Evolutionary conservation across 2,888 invertebrate species (phyloP).

Genomic region (Acanthococcus lagerstroemiae): DNA sequence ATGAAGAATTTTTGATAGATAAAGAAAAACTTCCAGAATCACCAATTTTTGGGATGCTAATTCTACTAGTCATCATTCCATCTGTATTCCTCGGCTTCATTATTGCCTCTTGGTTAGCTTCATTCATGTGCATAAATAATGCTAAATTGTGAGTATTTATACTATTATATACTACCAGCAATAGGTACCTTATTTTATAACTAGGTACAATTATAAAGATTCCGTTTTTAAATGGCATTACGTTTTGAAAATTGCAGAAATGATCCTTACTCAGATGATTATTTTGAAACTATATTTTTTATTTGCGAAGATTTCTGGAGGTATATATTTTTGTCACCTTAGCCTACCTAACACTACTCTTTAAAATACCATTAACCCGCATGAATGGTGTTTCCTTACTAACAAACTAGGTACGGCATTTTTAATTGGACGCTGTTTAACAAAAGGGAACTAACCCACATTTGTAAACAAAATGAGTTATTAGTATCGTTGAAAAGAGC

Average conservation of each 20-base stretch:
- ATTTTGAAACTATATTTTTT: slow-evolving; percentile 25
- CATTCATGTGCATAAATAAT: slow-evolving; percentile 11
- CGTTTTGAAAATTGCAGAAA: slow-evolving; percentile 5
- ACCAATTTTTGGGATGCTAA: background rate
- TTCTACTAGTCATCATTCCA: background rate
- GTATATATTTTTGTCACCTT: background rate
- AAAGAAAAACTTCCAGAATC: slow-evolving; percentile 10
- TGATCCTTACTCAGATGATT: slow-evolving; percentile 22
- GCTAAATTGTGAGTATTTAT: slow-evolving; percentile 14
- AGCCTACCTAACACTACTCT: no score
- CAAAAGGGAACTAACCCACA: no score
- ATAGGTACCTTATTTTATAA: background rate
- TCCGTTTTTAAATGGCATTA: background rate
- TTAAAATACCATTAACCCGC: no score
- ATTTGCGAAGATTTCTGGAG: slow-evolving; percentile 19
- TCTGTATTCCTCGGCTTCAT: background rate
- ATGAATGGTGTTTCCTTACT: no score
- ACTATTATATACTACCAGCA: background rate
- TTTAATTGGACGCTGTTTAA: no score
- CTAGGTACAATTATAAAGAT: background rate
- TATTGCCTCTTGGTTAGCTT: background rate
- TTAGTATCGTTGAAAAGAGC: no score
- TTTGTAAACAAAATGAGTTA: no score
- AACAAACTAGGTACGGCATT: no score
- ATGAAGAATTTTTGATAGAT: background rate